Evolutionary conservation across 2,797 vertebrate genomes (phyloP).

Genomic region (Salarias fasciatus): DNA sequence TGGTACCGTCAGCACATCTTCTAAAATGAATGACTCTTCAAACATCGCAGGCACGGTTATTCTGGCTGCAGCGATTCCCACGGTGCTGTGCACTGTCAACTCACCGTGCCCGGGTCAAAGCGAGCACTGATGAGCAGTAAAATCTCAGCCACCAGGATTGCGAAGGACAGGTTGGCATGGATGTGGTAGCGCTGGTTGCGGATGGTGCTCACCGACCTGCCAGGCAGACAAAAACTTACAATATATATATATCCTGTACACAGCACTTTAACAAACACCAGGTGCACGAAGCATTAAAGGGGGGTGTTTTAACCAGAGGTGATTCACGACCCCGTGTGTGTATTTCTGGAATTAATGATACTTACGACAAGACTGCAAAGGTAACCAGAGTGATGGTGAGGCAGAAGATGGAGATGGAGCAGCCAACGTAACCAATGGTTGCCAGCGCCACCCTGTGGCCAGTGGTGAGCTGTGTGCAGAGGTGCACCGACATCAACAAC

Average conservation of each 20-base stretch:
- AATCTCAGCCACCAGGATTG: constrained; percentile 93
- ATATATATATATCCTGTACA: not conserved
- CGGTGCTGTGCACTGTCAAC: constrained; percentile 33
- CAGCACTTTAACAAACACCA: not conserved
- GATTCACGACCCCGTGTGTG: not conserved
- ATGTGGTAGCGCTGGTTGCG: constrained; percentile 97
- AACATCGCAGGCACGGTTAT: too few relatives aligned
- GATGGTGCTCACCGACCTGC: constrained; percentile 95
- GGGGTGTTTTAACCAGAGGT: not conserved
- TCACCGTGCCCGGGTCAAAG: constrained; percentile 88
- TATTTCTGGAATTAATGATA: constrained; percentile 54
- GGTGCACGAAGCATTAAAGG: not conserved
- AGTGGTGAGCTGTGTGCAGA: constrained; percentile 81
- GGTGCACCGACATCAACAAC: constrained; percentile 22
- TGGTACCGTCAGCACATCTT: constrained; percentile 1
- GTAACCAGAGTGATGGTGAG: constrained; percentile 92
- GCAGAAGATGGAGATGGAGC: constrained; percentile 94
- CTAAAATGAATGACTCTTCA: too few relatives aligned
- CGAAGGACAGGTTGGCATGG: constrained; percentile 94
- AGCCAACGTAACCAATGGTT: constrained; percentile 95
- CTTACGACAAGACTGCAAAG: constrained; percentile 96
- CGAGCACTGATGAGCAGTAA: constrained; percentile 92
- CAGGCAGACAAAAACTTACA: constrained; percentile 25
- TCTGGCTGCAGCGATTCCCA: not conserved
- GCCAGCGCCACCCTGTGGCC: constrained; percentile 95